These are phyloP conservation scores for Cliona cf. orientalis DNA, from an alignment of 37 sponge, comb jelly and placozoan species.

Conservation along the genomic window DNA sequence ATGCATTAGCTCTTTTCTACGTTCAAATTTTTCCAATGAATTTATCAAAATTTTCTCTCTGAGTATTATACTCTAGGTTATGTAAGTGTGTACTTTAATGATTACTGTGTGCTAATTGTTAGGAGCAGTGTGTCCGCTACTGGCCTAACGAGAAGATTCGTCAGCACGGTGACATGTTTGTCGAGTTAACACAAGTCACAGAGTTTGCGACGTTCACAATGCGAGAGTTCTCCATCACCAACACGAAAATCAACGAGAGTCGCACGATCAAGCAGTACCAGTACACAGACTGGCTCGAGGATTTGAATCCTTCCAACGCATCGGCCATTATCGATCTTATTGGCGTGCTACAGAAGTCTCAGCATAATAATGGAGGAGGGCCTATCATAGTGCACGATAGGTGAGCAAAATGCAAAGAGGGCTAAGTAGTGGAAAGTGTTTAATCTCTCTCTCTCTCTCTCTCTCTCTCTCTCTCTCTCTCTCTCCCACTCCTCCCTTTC, in stretches of 20 bases:
- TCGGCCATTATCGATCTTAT: slow-evolving; percentile 65
- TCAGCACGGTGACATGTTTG: slow-evolving; percentile 76
- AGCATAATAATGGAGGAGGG: slow-evolving; percentile 59
- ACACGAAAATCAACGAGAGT: slow-evolving; percentile 73
- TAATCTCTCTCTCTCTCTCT: neutral
- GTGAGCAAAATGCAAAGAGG: slow-evolving; percentile 17
- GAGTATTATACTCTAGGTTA: no score
- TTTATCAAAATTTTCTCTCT: no score
- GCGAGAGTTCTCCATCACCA: slow-evolving; percentile 72
- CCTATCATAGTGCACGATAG: slow-evolving; percentile 87
- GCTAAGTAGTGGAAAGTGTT: neutral
- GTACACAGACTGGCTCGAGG: slow-evolving; percentile 75
- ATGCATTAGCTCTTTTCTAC: no score
- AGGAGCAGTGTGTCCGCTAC: slow-evolving; percentile 73
- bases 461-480: neutral
- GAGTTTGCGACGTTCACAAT: slow-evolving; percentile 45
- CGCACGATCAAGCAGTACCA: slow-evolving; percentile 68
- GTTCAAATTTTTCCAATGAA: no score
- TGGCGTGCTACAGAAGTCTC: slow-evolving; percentile 69
- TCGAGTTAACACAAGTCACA: slow-evolving; percentile 43
- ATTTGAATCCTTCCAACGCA: slow-evolving; percentile 31
- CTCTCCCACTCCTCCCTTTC: neutral
- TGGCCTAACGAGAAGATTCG: slow-evolving; percentile 71
- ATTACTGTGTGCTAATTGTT: no score
- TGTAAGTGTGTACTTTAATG: no score